Conservation (phyloP, 2,888 invertebrate species). For the Macaria notata region DNA sequence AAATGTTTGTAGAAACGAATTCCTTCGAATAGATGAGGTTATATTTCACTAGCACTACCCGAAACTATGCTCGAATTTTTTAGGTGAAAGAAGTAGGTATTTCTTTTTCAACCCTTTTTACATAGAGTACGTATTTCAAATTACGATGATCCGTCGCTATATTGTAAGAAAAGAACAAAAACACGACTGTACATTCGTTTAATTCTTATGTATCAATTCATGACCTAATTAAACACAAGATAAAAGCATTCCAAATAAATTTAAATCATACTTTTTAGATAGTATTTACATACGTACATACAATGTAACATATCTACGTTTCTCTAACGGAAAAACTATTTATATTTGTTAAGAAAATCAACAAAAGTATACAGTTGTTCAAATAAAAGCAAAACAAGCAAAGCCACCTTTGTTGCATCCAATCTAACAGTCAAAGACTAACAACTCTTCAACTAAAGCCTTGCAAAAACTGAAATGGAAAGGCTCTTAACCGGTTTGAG, state of each 20-base stretch:
- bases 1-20: no score
- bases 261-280: no score
- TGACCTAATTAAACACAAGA: not conserved
- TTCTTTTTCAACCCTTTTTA: no score
- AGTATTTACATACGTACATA: no score
- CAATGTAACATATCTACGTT: no score
- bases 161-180: no score
- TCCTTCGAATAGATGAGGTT: no score
- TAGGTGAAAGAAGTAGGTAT: no score
- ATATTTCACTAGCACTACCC: no score
- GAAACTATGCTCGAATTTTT: no score
- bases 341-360: not conserved
- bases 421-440: constrained; percentile 28
- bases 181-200: not conserved
- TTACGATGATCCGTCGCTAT: no score
- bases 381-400: not conserved
- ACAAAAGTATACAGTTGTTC: not conserved
- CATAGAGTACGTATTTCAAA: no score
- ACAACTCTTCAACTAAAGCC: constrained; percentile 24
- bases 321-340: not conserved
- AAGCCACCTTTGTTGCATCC: constrained; percentile 20
- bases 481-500: constrained; percentile 26
- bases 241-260: not conserved
- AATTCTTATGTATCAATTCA: not conserved
- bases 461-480: constrained; percentile 25